Evolutionary conservation across 2,888 invertebrate genomes (phyloP).

Genomic region (Pheosia gnoma): DNA sequence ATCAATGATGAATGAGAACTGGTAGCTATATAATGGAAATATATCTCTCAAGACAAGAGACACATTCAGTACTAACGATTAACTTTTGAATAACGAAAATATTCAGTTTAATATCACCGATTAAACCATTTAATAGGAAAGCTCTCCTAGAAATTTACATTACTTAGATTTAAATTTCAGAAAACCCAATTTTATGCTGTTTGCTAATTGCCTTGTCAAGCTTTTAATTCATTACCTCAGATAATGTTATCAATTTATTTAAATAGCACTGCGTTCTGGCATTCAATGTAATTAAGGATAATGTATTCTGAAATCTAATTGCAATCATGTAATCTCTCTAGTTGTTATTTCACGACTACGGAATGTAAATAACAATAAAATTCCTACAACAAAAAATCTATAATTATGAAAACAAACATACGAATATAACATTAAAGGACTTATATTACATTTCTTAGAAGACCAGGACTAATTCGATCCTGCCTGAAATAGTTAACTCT

Average conservation of each 20-base stretch:
- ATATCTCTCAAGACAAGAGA: too few relatives aligned
- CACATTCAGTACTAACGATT: not conserved
- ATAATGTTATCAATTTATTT: not conserved
- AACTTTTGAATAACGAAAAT: not conserved
- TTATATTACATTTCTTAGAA: too few relatives aligned
- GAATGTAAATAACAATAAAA: not conserved
- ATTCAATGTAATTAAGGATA: constrained; percentile 3
- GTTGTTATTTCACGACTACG: not conserved
- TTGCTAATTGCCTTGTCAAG: not conserved
- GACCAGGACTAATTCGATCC: too few relatives aligned
- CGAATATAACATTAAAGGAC: not conserved
- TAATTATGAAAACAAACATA: not conserved
- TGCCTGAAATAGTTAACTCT: too few relatives aligned
- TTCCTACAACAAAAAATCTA: not conserved
- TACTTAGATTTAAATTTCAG: not conserved
- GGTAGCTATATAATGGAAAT: too few relatives aligned
- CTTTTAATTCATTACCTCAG: not conserved
- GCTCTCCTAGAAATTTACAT: not conserved
- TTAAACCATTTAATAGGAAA: not conserved
- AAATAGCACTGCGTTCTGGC: not conserved
- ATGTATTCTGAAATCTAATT: not conserved
- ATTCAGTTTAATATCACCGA: not conserved
- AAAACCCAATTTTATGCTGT: not conserved
- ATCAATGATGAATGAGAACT: too few relatives aligned
- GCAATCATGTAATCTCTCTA: not conserved